These are phyloP conservation scores for Dendrolimus kikuchii DNA, from an alignment of 1,140 invertebrate species.

Conservation along the genomic window DNA sequence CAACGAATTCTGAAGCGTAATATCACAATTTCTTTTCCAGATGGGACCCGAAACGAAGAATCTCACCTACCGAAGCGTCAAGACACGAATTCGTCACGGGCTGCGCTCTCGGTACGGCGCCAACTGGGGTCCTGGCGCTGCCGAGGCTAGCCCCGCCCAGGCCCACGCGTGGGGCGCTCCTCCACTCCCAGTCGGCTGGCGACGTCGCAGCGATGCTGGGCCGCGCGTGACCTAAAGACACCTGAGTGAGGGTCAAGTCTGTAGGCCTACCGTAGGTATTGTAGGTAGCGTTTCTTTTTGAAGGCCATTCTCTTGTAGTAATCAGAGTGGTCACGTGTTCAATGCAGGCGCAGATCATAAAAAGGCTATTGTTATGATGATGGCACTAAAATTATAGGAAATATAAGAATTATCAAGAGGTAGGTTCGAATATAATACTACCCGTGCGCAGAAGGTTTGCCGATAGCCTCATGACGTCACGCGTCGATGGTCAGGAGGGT, in stretches of 20 bases:
- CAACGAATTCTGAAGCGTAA: not conserved
- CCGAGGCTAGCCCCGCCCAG: conserved; percentile 45
- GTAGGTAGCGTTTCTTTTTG: not conserved
- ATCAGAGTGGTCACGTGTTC: too few species aligned
- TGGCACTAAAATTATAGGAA: too few species aligned
- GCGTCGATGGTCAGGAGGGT: too few species aligned
- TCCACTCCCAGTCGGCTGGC: conserved; percentile 75
- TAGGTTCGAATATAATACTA: too few species aligned
- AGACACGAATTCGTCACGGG: conserved; percentile 83
- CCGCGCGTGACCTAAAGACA: conserved; percentile 71
- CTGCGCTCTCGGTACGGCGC: conserved; percentile 32
- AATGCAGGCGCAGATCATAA: too few species aligned
- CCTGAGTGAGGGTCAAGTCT: conserved; percentile 34
- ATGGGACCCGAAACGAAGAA: conserved; percentile 94
- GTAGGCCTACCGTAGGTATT: conserved; percentile 25
- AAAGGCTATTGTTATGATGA: too few species aligned
- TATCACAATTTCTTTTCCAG: conserved; percentile 57
- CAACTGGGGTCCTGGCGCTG: conserved; percentile 32
- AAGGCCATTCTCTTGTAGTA: not conserved
- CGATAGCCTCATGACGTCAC: too few species aligned
- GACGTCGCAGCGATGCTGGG: conserved; percentile 75
- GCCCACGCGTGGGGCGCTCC: conserved; percentile 56
- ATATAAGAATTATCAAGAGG: too few species aligned
- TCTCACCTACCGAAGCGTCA: conserved; percentile 92
- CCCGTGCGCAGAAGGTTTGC: too few species aligned